Conservation (phyloP, 2,797 vertebrate species). For the Ibycter americanus region DNA sequence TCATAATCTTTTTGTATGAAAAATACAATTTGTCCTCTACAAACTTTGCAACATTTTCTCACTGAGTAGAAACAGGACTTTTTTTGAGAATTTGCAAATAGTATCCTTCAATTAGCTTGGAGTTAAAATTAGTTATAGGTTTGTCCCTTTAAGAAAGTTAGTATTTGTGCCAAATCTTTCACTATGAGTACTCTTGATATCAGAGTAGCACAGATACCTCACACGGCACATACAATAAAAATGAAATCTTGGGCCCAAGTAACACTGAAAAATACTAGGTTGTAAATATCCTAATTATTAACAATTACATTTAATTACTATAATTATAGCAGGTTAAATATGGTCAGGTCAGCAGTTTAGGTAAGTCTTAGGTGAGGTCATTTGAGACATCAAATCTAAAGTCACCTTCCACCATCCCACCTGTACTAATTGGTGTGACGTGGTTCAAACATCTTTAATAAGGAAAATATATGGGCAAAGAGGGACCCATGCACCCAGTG, state of each 20-base stretch:
- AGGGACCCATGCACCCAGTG: neutral
- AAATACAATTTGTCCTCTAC: neutral
- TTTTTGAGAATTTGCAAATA: neutral
- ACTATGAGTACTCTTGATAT: neutral
- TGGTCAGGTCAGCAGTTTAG: neutral
- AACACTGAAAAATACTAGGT: neutral
- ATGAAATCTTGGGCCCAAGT: neutral
- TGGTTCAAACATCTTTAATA: neutral
- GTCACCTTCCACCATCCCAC: neutral
- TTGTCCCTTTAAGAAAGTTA: neutral
- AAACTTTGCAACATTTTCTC: neutral
- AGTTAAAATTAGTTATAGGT: neutral
- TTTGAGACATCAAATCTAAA: neutral
- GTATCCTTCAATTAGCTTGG: neutral
- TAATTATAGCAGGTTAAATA: neutral
- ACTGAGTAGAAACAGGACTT: neutral
- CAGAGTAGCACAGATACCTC: neutral
- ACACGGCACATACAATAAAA: neutral
- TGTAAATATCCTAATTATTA: neutral
- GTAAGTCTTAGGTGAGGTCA: neutral
- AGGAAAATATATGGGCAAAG: neutral
- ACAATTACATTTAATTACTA: neutral
- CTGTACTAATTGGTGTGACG: neutral
- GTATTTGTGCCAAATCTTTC: neutral
- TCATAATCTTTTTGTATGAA: neutral